Conservation (phyloP, 2,113 vertebrate genomes). For the Anas platyrhynchos region DNA sequence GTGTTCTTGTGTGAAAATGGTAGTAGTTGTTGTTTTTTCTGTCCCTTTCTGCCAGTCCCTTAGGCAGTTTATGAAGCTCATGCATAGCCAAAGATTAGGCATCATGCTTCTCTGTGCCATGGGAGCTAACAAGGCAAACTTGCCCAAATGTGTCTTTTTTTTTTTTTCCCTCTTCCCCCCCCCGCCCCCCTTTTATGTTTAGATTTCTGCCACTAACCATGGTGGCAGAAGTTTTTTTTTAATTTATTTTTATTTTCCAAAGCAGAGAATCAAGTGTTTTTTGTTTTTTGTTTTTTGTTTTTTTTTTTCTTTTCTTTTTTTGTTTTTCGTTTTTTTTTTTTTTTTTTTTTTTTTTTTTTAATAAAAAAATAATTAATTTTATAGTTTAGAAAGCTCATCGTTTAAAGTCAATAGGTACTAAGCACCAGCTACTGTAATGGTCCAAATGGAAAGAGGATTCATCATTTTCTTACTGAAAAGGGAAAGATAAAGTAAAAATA, state of each 20-base stretch:
- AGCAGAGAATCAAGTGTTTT: not conserved
- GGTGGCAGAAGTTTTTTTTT: not conserved
- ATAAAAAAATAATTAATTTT: not conserved
- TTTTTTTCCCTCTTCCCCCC: no score
- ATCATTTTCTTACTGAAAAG: not conserved
- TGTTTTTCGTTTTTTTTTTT: not conserved
- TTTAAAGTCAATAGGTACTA: not conserved
- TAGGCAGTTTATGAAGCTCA: constrained; percentile 42
- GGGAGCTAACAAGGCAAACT: constrained; percentile 20
- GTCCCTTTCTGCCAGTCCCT: constrained; percentile 47
- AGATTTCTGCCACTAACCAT: not conserved
- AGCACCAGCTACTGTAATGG: not conserved
- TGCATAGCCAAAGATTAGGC: constrained; percentile 32
- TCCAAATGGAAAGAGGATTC: not conserved
- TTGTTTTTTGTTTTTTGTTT: not conserved
- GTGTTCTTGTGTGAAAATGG: constrained; percentile 38
- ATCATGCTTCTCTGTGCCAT: not conserved
- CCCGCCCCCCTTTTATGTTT: not conserved
- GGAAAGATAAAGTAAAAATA: not conserved
- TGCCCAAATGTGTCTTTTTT: not conserved
- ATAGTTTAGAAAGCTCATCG: not conserved
- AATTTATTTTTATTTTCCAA: not conserved
- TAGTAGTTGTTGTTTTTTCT: constrained; percentile 20
- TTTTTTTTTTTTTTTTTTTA: not conserved
- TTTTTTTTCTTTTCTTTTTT: no score